Base-by-base conservation (phyloP, 2,888 invertebrate species). In the Helicoverpa assulta region DNA sequence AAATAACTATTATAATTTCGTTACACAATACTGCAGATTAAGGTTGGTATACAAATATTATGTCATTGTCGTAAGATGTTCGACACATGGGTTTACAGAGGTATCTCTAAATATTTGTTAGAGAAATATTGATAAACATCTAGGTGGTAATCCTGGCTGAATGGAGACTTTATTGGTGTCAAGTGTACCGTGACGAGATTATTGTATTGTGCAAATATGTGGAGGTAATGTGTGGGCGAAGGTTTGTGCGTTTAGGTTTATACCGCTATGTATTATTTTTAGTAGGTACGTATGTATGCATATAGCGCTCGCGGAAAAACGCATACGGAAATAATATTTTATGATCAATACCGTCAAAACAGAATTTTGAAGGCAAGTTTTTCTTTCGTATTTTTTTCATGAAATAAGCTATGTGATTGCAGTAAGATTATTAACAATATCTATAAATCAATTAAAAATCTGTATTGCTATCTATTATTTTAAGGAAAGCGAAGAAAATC, bases 131-230 rank as follows among this genome's bases (percentile, higher is more conserved):
- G 94, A 94, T 94, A 94, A 93, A 90, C 90, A 94, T 94, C 92
- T 85, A 59, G 88, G 86, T 81, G 81, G 88, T 94, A 94, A 95
- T 95, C 94, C 93, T 77, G 66, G 85, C 82, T 91, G 89, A 93
- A 93, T 90, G 87, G 82, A 65, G 64, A 69, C 68, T 68, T 83
- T 90, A 93, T 94, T 94, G 92, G 92, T 90, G 93, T 94, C 94
- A 95, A 95, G 95, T 95, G 95, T 94, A 93, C 80, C 95, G 94
- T 95, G 94, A 92, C 89, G 73, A 89, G 95, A 94, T 95, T 94
- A 95, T 83, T 82, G 89, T 85, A 87, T 95, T 95, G 94, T 94
- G 92, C 93, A 94, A 94, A 93, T 85, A 86, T 86, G 83, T 85
- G 79, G 21, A 67, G 62, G 73, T 76, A 76, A 78, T 82, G 76